Conservation (phyloP, 2,797 vertebrate species). For the Sebastes oblongus region DNA sequence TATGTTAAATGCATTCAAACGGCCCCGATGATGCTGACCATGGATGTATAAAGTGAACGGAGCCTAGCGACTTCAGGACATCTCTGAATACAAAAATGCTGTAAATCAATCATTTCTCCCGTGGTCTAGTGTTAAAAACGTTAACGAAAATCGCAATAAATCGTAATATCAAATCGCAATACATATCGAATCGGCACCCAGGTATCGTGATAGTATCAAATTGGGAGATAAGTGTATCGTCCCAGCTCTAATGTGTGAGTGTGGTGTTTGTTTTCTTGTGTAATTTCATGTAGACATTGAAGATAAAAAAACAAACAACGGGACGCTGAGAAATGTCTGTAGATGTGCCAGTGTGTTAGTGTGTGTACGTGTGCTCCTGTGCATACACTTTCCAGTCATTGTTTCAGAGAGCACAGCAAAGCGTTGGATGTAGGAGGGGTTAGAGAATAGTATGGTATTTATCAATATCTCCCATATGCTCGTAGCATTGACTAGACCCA, state of each 20-base stretch:
- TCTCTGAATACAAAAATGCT: too few relatives aligned
- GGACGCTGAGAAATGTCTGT: constrained; percentile 23
- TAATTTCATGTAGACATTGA: constrained; percentile 34
- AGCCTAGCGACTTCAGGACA: too few relatives aligned
- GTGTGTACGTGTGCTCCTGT: constrained; percentile 1
- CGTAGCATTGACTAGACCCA: constrained; percentile 34
- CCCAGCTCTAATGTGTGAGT: not conserved
- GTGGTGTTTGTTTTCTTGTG: constrained; percentile 36
- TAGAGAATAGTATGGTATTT: constrained; percentile 51
- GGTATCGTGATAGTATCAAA: too few relatives aligned
- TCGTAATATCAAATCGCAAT: too few relatives aligned
- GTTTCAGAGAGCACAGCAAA: constrained; percentile 37
- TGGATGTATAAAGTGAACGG: too few relatives aligned
- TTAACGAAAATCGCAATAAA: too few relatives aligned
- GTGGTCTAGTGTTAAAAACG: too few relatives aligned
- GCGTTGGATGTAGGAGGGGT: constrained; percentile 36
- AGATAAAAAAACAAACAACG: constrained; percentile 36
- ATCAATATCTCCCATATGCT: constrained; percentile 66
- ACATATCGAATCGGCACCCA: too few relatives aligned
- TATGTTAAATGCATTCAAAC: too few relatives aligned
- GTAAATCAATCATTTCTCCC: too few relatives aligned
- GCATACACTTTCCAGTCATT: constrained; percentile 27
- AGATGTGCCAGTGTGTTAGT: constrained; percentile 17
- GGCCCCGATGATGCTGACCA: too few relatives aligned
- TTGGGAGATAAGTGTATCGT: too few relatives aligned